Conservation (phyloP, 2,888 invertebrate genomes). For the Drosophila incognita region DNA sequence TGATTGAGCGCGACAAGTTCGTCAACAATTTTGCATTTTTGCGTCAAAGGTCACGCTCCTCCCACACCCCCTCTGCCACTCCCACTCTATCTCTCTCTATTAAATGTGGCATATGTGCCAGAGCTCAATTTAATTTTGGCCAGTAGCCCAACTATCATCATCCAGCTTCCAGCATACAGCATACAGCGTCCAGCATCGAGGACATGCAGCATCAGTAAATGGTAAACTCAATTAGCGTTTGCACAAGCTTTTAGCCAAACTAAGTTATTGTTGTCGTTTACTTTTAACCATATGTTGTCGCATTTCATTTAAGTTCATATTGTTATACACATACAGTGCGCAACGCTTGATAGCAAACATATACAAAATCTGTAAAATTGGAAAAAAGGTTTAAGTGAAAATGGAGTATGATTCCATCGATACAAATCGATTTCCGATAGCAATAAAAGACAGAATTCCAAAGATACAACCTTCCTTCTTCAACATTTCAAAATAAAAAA, state of each 20-base stretch:
- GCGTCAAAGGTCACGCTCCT: background rate
- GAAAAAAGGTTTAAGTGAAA: background rate
- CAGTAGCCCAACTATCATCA: constrained; percentile 19
- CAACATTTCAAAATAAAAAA: background rate
- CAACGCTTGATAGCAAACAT: background rate
- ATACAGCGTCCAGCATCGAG: constrained; percentile 1
- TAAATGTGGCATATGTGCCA: constrained; percentile 10
- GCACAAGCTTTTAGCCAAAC: constrained; percentile 73
- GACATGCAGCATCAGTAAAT: constrained; percentile 29
- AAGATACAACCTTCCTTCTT: background rate
- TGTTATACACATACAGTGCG: background rate
- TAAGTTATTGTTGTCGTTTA: constrained; percentile 59
- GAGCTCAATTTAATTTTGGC: constrained; percentile 45
- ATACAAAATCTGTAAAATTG: background rate
- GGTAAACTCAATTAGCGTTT: constrained; percentile 71
- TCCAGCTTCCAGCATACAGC: constrained; percentile 20
- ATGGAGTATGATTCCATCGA: background rate
- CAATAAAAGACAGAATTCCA: background rate
- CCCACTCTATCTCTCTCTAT: too few relatives aligned
- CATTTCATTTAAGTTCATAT: background rate
- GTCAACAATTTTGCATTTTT: constrained; percentile 70
- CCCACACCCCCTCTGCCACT: background rate
- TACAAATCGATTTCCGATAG: background rate
- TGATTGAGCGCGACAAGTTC: constrained; percentile 74
- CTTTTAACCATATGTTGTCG: constrained; percentile 30